Percentiles rank a stretch among this genome's conserved stretches.
Conservation (phyloP, 2,888 invertebrate genomes). For the Pyrgus malvae region DNA sequence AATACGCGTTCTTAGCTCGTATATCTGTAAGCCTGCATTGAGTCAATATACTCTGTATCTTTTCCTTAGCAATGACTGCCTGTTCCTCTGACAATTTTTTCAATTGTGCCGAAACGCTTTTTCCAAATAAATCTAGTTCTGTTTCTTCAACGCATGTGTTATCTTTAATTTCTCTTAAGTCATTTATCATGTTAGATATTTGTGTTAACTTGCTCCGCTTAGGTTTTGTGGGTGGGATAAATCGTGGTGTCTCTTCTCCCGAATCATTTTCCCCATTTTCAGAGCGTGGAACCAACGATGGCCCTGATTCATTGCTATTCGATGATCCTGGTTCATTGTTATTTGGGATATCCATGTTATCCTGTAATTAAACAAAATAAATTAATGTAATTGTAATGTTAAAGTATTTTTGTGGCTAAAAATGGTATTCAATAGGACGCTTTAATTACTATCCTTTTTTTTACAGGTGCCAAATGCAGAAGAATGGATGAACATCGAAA, state of each 20-base stretch:
- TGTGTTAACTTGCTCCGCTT: slow-evolving; percentile 35
- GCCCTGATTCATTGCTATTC: slow-evolving; percentile 33
- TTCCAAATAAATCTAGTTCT: slow-evolving; percentile 32
- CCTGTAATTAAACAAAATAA: slow-evolving; percentile 30
- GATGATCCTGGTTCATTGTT: slow-evolving; percentile 30
- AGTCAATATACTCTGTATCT: slow-evolving; percentile 35
- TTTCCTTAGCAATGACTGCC: slow-evolving; percentile 35
- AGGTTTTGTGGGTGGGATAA: slow-evolving; percentile 32
- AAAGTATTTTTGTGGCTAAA: slow-evolving; percentile 25
- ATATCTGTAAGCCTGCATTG: slow-evolving; percentile 32
- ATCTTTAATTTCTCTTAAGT: slow-evolving; percentile 23
- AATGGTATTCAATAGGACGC: slow-evolving; percentile 20
- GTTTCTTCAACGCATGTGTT: slow-evolving; percentile 28
- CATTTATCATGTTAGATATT: slow-evolving; percentile 32
- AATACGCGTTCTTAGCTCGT: slow-evolving; percentile 32
- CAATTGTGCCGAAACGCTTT: slow-evolving; percentile 32
- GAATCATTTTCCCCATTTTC: slow-evolving; percentile 33
- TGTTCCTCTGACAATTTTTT: slow-evolving; percentile 35
- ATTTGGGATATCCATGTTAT: slow-evolving; percentile 30
- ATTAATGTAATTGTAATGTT: slow-evolving; percentile 29
- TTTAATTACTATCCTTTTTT: slow-evolving; percentile 20
- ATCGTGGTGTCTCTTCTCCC: slow-evolving; percentile 29
- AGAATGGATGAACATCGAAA: too few species aligned
- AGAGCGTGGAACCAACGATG: slow-evolving; percentile 31
- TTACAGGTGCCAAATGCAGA: too few species aligned